Conservation (phyloP, 2,797 vertebrate genomes). For the Artibeus jamaicensis region DNA sequence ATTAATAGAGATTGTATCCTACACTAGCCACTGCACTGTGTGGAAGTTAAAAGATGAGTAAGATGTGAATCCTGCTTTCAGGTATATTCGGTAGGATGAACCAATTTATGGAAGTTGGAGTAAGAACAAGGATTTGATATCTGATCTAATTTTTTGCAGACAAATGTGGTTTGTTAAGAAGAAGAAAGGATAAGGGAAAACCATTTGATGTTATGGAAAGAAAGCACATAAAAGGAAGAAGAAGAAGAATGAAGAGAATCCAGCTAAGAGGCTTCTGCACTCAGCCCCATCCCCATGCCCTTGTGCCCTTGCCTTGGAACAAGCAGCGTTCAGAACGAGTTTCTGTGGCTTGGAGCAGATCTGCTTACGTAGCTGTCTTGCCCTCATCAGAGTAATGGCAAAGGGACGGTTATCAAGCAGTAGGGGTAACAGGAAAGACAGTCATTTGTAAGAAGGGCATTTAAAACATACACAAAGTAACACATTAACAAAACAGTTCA, state of each 20-base stretch:
- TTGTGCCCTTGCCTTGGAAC: neutral
- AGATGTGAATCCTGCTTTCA: neutral
- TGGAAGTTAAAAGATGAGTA: neutral
- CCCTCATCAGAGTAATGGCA: neutral
- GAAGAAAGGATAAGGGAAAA: neutral
- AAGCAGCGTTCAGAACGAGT: neutral
- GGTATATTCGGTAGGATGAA: neutral
- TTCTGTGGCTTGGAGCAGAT: neutral
- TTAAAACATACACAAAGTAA: neutral
- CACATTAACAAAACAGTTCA: neutral
- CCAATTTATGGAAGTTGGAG: neutral
- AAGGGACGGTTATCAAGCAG: neutral
- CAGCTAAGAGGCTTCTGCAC: neutral
- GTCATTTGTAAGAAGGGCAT: neutral
- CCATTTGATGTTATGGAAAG: neutral
- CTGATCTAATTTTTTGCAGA: neutral
- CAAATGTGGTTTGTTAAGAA: neutral
- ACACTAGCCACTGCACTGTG: neutral
- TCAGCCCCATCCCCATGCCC: neutral
- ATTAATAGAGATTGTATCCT: neutral
- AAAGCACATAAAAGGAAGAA: neutral
- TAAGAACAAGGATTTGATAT: neutral
- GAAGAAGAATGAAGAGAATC: neutral
- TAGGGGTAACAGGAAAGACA: neutral
- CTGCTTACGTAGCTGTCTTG: neutral